Evolutionary conservation across 2,797 vertebrate genomes (phyloP), one percentile per base, ranked within the genome.

Genomic region (Trichosurus vulpecula): DNA sequence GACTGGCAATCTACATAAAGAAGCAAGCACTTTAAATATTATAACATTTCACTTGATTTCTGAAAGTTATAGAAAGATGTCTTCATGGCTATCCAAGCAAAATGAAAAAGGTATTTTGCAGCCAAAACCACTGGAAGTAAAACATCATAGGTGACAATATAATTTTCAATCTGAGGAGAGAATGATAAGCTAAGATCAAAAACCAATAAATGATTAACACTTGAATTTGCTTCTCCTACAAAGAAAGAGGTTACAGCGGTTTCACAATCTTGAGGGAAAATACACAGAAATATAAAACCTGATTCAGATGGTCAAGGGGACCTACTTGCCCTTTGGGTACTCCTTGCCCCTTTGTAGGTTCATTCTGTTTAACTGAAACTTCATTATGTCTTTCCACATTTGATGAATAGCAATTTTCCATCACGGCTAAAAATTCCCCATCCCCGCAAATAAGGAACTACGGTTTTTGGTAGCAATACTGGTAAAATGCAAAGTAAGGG

Each of bases 181-280:
- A 94, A 93, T 27, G 30, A 52, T 31, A 27, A 52, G 22, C 31
- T 93, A 41, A 87, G 95, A 94, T 93, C 16, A 92, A 35, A 53
- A 93, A 92, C 6, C 22, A 6, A 12, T n/a, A 95, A 96, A 93
- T 81, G 52, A 96, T 19, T 93, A 94, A 52, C 90, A 57, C 57
- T 93, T 96, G 89, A 96, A 92, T 19, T 58, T 22, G 92, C 16
- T 35, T 66, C 27, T 55, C 61, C 25, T 87, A 41, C 54, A 95
- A 90, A 94, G 81, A 94, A 95, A 56, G 66, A 95, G 54, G 29
- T 93, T n/a, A 95, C 51, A 74, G 47, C 29, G 47, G 53, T 92
- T 97, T 97, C 93, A 95, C 51, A 95, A 96, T 29, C 61, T 95
- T 52, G 81, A 94, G 22, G 31, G 54, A 47, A 93, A 97, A 92